Conservation (phyloP, 2,888 invertebrate genomes). For the Harpagoxenus sublaevis region DNA sequence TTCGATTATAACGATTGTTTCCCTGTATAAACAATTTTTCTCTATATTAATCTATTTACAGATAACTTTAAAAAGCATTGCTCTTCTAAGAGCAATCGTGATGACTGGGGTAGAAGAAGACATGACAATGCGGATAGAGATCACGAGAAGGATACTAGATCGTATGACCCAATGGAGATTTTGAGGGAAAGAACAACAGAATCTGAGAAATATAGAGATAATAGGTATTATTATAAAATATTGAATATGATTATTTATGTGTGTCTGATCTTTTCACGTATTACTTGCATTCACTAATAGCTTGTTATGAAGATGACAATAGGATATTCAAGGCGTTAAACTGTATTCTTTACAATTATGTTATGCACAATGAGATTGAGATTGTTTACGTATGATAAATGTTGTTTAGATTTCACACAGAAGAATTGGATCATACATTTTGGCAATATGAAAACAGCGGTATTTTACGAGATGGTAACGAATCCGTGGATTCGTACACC, state of each 20-base stretch:
- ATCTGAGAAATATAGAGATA: conserved; percentile 73
- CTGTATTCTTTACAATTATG: not conserved
- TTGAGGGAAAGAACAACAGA: conserved; percentile 79
- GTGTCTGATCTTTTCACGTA: not conserved
- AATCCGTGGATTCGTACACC: conserved; percentile 75
- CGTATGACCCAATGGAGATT: conserved; percentile 83
- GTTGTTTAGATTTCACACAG: conserved; percentile 71
- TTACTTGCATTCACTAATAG: not conserved
- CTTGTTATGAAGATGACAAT: not conserved
- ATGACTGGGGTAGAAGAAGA: conserved; percentile 74
- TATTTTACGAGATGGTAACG: conserved; percentile 73
- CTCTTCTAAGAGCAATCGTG: conserved; percentile 74
- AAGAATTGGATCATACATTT: conserved; percentile 71
- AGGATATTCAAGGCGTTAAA: not conserved
- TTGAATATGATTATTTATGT: not conserved
- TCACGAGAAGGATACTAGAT: conserved; percentile 72
- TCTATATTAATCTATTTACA: conserved; percentile 49
- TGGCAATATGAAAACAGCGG: conserved; percentile 78
- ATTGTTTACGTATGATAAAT: not conserved
- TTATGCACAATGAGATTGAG: not conserved
- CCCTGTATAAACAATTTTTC: not conserved
- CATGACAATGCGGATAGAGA: conserved; percentile 74
- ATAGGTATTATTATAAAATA: conserved; percentile 60
- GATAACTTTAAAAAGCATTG: conserved; percentile 72
- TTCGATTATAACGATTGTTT: not conserved